phyloP scores from a whole-genome alignment of 2,797 vertebrate genomes.

The Hippoglossus hippoglossus region DNA sequence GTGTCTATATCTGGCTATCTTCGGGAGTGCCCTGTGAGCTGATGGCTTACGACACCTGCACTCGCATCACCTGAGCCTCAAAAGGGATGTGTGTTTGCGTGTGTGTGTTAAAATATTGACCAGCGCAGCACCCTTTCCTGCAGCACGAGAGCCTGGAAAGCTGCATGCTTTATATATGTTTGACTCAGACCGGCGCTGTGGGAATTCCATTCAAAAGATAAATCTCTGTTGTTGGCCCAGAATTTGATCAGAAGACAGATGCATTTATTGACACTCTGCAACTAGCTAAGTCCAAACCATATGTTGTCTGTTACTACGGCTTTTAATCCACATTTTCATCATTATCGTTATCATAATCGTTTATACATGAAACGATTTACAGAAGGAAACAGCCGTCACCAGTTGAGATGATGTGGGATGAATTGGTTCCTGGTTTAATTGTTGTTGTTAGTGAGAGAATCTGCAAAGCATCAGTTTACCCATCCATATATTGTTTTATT shows the following conservation, averaged over 20 bases:
- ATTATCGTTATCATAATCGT: too few relatives aligned
- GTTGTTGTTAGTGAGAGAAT: too few relatives aligned
- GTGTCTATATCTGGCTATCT: constrained; percentile 51
- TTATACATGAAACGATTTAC: background rate
- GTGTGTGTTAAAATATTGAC: constrained; percentile 63
- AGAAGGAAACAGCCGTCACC: background rate
- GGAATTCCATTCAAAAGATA: too few relatives aligned
- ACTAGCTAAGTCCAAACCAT: background rate
- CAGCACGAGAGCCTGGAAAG: constrained; percentile 23
- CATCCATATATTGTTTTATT: too few relatives aligned
- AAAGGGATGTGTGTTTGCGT: constrained; percentile 39
- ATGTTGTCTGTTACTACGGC: background rate
- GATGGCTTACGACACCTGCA: constrained; percentile 68
- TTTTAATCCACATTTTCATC: background rate
- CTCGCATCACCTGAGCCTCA: constrained; percentile 64
- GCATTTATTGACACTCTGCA: too few relatives aligned
- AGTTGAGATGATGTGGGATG: background rate
- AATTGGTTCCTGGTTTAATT: background rate
- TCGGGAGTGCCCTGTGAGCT: constrained; percentile 45
- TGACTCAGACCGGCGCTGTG: background rate
- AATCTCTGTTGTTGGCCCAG: background rate
- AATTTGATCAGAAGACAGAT: background rate
- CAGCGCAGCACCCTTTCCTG: constrained; percentile 27
- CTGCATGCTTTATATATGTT: constrained; percentile 13
- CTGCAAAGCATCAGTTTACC: too few relatives aligned